Base-by-base conservation (phyloP, 2,797 vertebrate genomes). In the Buphagus erythrorhynchus region DNA sequence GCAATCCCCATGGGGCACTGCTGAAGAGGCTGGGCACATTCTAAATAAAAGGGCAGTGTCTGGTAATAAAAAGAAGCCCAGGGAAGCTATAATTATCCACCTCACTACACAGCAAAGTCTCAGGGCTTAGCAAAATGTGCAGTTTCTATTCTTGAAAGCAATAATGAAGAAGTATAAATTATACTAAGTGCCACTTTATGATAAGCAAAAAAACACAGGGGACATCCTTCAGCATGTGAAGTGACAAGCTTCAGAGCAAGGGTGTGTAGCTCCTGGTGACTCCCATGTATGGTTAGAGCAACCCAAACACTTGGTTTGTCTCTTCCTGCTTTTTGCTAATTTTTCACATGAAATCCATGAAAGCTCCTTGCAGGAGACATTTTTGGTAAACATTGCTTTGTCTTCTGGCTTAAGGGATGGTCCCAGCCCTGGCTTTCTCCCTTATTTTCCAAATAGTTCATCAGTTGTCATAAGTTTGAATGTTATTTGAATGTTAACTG, bases 141-240 rank as follows among this genome's bases (percentile, higher is more conserved):
- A 48, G 10, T 55, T 57, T 42, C 26, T 52, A 1, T 45, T 63
- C 15, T n/a, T 59, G 36, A 3, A 55, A 67, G 10, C 40, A 80
- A 49, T 45, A 49, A 26, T 19, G 10, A 67, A 59, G 36, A 78
- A 46, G 5, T 28, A 51, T 29, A 67, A 80, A n/a, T 63, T 57
- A 38, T 21, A 45, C 18, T 0, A 1, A 55, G 16, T 0, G 1
- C 26, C 33, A 36, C 31, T 63, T 74, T 46, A 25, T 21, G 8
- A 18, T 40, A 63, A 58, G 20, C 18, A 66, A 74, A 17, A 42
- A 77, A 65, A 1, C 21, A 63, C 11, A 8, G 15, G 24, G 16
- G 76, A 14, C 8, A 17, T 51, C 22, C 26, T 71, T 59, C 49
- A 74, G 69, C 31, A 35, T 1, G 1, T 25, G 79, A 61, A 78